A percentile compares a stretch with the other conserved stretches of the same genome.
These are phyloP conservation scores for Allobates femoralis DNA, from an alignment of 2,797 vertebrate genomes.

Conservation along the genomic window DNA sequence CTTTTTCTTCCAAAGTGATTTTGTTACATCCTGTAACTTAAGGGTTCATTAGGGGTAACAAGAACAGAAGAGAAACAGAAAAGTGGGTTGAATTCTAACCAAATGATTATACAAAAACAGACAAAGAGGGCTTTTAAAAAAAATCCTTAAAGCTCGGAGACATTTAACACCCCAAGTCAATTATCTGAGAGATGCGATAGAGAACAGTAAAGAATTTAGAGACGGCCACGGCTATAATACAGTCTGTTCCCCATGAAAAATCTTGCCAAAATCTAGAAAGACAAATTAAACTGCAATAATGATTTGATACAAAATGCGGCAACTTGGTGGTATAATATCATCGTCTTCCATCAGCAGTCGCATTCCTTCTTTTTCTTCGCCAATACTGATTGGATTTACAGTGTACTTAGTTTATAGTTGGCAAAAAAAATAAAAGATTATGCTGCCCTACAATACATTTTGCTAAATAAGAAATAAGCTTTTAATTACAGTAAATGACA, in stretches of 20 bases:
- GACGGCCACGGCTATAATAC: slow-evolving; percentile 36
- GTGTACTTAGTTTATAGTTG: background rate
- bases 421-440: background rate
- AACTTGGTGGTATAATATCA: background rate
- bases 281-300: slow-evolving; percentile 44
- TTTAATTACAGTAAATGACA: no score
- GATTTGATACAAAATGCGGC: slow-evolving; percentile 31
- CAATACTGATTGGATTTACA: background rate
- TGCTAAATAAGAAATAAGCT: no score
- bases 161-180: slow-evolving; percentile 52
- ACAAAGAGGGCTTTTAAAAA: slow-evolving; percentile 57
- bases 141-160: slow-evolving; percentile 47
- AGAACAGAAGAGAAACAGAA: slow-evolving; percentile 57
- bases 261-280: slow-evolving; percentile 44
- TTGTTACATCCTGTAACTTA: slow-evolving; percentile 57
- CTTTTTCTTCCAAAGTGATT: slow-evolving; percentile 48
- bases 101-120: slow-evolving; percentile 53
- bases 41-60: slow-evolving; percentile 56
- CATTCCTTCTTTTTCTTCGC: background rate
- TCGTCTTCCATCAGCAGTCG: background rate
- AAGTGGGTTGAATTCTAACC: slow-evolving; percentile 59
- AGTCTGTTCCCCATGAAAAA: slow-evolving; percentile 24
- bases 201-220: slow-evolving; percentile 42
- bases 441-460: background rate
- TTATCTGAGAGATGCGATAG: slow-evolving; percentile 47